phyloP scores from a whole-genome alignment of 2,888 invertebrate species.

The Empis livida region DNA sequence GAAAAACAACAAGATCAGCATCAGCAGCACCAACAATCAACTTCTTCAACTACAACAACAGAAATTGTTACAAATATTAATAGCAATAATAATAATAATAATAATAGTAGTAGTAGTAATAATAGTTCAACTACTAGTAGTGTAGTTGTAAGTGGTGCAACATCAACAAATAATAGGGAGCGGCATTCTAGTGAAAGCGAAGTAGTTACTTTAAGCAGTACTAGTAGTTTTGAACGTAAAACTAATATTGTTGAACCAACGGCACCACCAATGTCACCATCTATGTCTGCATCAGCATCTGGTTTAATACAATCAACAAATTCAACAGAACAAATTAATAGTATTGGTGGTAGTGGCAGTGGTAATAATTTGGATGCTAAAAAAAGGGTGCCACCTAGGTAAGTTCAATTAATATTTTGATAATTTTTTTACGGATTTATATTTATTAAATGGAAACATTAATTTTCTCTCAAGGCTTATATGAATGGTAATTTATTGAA shows the following conservation, averaged over 20 bases:
- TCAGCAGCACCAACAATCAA: slow-evolving; percentile 13
- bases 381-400: slow-evolving; percentile 55
- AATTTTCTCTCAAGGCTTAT: no score
- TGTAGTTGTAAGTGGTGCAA: slow-evolving; percentile 14
- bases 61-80: background rate
- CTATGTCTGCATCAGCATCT: slow-evolving; percentile 17
- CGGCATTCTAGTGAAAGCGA: slow-evolving; percentile 14
- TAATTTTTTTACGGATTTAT: background rate
- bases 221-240: slow-evolving; percentile 28
- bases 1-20: slow-evolving; percentile 6
- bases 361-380: slow-evolving; percentile 35
- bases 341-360: background rate
- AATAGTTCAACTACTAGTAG: background rate
- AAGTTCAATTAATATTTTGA: slow-evolving; percentile 18
- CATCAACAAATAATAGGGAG: slow-evolving; percentile 12
- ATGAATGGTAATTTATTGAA: no score
- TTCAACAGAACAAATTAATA: slow-evolving; percentile 14
- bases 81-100: background rate
- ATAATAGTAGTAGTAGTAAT: background rate
- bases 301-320: slow-evolving; percentile 30
- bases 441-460: background rate
- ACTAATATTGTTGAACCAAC: slow-evolving; percentile 21
- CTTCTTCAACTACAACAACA: background rate
- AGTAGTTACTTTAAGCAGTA: slow-evolving; percentile 7
- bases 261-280: slow-evolving; percentile 32